phyloP scores from a whole-genome alignment of 2,797 vertebrate genomes.

The Alcedo quadribrachys region DNA sequence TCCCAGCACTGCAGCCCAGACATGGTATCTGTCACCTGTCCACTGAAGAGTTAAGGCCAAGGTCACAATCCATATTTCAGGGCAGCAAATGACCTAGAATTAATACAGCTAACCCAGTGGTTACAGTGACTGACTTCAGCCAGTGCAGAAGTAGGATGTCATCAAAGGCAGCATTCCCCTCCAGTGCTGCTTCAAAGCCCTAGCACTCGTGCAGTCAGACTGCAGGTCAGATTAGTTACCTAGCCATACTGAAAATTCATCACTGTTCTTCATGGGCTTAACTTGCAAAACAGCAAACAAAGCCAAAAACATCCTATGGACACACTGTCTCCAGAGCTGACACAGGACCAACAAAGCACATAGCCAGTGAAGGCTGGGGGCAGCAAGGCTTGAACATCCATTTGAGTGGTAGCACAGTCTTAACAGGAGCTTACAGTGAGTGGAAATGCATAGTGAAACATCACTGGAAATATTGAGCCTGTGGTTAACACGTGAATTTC shows the following conservation, averaged over 20 bases:
- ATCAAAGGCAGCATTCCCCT: not conserved
- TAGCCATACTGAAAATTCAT: not conserved
- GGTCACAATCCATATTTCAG: conserved; percentile 23
- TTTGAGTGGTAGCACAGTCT: not conserved
- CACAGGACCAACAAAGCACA: not conserved
- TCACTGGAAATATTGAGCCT: not conserved
- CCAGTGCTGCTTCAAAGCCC: not conserved
- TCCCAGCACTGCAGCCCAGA: not conserved
- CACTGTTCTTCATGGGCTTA: not conserved
- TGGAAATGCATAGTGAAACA: not conserved
- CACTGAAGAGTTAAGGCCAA: conserved; percentile 2
- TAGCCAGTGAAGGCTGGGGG: not conserved
- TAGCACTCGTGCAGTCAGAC: not conserved
- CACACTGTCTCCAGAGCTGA: not conserved
- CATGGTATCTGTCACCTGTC: not conserved
- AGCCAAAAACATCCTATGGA: not conserved
- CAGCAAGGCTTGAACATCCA: not conserved
- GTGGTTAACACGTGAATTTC: not conserved
- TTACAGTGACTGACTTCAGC: not conserved
- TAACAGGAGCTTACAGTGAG: not conserved
- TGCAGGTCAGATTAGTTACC: not conserved
- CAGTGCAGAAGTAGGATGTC: not conserved
- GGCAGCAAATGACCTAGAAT: conserved; percentile 13
- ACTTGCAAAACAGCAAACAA: not conserved
- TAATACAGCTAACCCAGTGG: not conserved